These are phyloP conservation scores for Zapus hudsonius DNA, from an alignment of 2,113 vertebrate genomes.

Conservation along the genomic window DNA sequence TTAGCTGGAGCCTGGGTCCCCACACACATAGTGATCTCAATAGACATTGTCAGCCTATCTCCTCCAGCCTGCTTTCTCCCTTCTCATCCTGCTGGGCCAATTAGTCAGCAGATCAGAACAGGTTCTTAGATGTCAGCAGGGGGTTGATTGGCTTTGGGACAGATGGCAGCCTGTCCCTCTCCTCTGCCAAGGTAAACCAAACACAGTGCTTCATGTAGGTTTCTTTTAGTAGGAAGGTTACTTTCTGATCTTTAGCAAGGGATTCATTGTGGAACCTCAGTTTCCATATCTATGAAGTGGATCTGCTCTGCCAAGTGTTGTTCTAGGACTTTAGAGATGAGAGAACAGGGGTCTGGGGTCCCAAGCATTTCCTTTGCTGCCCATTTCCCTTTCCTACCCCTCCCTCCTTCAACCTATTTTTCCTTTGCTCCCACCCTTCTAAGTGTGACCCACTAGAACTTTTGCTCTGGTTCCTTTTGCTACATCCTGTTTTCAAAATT, in stretches of 20 bases:
- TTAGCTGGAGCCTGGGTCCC: background rate
- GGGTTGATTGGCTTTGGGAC: background rate
- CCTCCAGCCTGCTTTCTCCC: background rate
- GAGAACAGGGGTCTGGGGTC: background rate
- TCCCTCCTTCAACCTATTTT: background rate
- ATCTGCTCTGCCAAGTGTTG: background rate
- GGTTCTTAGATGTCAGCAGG: background rate
- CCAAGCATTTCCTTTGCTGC: background rate
- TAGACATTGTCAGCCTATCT: background rate
- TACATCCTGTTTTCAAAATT: slow-evolving; percentile 31
- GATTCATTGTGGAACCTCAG: background rate
- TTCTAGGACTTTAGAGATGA: background rate
- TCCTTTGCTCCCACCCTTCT: background rate
- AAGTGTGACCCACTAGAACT: background rate
- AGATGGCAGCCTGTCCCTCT: background rate
- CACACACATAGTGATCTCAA: background rate
- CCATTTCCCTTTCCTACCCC: background rate
- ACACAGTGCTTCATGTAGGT: background rate
- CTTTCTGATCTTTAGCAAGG: background rate
- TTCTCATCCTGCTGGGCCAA: background rate
- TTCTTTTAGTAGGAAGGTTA: background rate
- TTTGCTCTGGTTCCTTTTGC: background rate
- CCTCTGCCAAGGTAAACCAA: background rate
- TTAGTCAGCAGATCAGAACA: background rate
- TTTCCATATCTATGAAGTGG: background rate